Conservation (phyloP, 2,113 vertebrate genomes). For the Cacatua alba region DNA sequence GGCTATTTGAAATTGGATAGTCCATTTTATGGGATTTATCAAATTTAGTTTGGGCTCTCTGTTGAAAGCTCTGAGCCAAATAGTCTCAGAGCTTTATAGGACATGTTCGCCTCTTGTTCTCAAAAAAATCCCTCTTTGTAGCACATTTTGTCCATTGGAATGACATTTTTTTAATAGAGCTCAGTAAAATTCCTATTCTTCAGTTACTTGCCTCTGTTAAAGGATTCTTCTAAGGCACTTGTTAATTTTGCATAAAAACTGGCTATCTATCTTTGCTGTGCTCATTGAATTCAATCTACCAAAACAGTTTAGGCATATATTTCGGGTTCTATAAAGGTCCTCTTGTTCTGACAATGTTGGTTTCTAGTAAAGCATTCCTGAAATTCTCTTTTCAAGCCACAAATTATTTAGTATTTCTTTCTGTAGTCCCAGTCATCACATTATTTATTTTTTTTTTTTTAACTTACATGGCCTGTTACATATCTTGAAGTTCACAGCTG, state of each 20-base stretch:
- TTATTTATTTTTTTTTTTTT: not conserved
- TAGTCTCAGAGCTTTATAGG: not conserved
- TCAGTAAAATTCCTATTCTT: not conserved
- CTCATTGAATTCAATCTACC: not conserved
- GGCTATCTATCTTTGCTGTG: not conserved
- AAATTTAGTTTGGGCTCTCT: not conserved
- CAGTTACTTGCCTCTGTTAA: not conserved
- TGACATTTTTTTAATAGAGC: not conserved
- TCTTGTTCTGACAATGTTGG: not conserved
- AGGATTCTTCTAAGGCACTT: not conserved
- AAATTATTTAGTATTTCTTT: constrained; percentile 24
- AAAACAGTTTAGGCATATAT: not conserved
- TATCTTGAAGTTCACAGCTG: not conserved
- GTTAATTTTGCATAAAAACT: not conserved
- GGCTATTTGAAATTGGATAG: not conserved
- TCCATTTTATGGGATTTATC: not conserved
- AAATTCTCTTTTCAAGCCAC: not conserved
- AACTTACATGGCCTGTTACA: not conserved
- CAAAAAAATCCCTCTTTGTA: not conserved
- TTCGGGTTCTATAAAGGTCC: not conserved
- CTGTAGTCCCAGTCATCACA: not conserved
- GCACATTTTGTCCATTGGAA: not conserved
- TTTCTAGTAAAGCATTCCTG: constrained; percentile 20
- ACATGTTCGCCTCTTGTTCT: not conserved
- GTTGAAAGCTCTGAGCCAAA: not conserved